Evolutionary conservation across 2,113 vertebrate species (phyloP), one percentile per base, ranked within the genome.

Genomic region (Sardina pilchardus): DNA sequence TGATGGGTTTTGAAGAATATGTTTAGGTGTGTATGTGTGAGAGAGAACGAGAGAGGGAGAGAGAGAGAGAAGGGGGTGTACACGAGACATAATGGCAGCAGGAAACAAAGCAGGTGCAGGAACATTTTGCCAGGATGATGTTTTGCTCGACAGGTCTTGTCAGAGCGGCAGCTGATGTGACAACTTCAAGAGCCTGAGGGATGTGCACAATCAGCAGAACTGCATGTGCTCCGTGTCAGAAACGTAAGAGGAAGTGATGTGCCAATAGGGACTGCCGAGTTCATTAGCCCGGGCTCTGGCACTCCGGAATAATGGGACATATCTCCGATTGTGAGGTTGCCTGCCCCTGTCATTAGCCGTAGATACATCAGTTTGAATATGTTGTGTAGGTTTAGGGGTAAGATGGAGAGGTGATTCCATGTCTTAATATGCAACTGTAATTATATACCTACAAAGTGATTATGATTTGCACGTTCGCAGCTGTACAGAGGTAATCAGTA

Each of bases 101-200:
- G 71, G 71, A 78, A 78, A 78, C 71, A 78, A 78, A 78, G 71
- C 71, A 78, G 71, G 71, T 78, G 71, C 71, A 34, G 71, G 34
- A 78, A 78, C 71, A 78, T 78, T 78, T 78, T 78, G 71, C 34
- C 71, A 78, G 71, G 30, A 36, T 78, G 71, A 78, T 78, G 71
- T 78, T 78, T 43, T 95, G 95, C 86, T 83, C 96, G 92, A 85
- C 96, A 95, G 92, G 96, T 96, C 89, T 96, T 94, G 34, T 97
- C 96, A 86, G 95, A 95, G 84, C 96, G 95, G 86, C 90, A 92
- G 93, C 95, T 96, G 86, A 95, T 94, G 90, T 84, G 92, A 93
- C 86, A 96, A 97, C 94, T 93, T 93, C 85, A 96, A 90, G 82
- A 92, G 86, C 93, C 94, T 19, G 90, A 71, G 47, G 93, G 93